Conservation (phyloP, 2,797 vertebrate species). For the Halcyon leucocephala region DNA sequence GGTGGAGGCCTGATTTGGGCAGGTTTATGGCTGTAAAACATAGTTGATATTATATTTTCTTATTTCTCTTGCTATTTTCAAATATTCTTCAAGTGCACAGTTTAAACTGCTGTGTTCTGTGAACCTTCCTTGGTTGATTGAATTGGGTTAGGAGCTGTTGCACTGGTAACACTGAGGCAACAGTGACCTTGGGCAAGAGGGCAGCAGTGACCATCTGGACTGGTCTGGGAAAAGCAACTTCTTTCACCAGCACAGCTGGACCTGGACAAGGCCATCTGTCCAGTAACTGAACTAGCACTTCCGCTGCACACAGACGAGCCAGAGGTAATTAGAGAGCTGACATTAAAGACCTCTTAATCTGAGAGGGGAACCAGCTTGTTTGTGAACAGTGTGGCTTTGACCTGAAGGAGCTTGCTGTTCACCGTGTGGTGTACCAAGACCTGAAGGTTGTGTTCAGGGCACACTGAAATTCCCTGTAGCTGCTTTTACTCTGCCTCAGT, state of each 20-base stretch:
- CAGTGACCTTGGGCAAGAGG: background rate
- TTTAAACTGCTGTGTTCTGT: background rate
- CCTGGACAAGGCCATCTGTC: background rate
- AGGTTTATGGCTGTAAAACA: background rate
- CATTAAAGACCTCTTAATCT: background rate
- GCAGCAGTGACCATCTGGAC: background rate
- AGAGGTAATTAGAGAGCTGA: background rate
- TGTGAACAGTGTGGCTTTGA: background rate
- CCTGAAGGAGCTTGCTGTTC: background rate
- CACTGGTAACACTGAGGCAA: background rate
- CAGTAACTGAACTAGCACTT: background rate
- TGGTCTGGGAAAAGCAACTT: background rate
- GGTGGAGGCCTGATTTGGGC: background rate
- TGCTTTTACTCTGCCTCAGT: background rate
- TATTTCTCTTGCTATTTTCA: background rate
- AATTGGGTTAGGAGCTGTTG: background rate
- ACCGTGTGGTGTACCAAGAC: background rate
- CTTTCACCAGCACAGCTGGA: background rate
- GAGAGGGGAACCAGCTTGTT: background rate
- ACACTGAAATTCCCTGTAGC: background rate
- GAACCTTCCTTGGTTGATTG: accelerated
- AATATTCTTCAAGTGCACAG: background rate
- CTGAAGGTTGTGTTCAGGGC: background rate
- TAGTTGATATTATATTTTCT: background rate
- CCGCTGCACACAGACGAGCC: background rate